Percentiles rank a stretch among this genome's conserved stretches.
These are phyloP conservation scores for Pogonomyrmex barbatus DNA, from an alignment of 1,140 invertebrate species.

Conservation along the genomic window DNA sequence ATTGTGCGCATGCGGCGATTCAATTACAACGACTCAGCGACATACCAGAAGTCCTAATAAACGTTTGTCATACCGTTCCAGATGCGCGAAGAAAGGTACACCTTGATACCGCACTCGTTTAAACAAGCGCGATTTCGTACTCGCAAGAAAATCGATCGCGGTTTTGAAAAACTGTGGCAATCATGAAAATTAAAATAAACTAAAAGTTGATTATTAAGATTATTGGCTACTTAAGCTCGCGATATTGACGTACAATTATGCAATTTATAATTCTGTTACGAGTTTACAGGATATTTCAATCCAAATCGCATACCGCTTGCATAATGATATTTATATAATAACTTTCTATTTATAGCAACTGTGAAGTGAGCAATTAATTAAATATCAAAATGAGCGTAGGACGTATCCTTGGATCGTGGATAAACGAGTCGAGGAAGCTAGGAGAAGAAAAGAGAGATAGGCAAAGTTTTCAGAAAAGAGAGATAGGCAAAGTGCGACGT, in stretches of 20 bases:
- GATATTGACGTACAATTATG: not conserved
- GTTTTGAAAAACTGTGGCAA: not conserved
- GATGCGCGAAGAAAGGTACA: conserved; percentile 67
- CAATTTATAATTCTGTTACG: not conserved
- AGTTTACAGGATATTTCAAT: not conserved
- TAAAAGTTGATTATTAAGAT: not conserved
- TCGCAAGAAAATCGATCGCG: not conserved
- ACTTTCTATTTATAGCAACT: conserved; percentile 48
- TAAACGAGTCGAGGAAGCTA: conserved; percentile 21
- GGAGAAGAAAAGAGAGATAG: conserved; percentile 34
- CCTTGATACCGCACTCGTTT: not conserved
- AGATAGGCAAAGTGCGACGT: conserved; percentile 61
- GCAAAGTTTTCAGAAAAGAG: conserved; percentile 36
- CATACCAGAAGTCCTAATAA: conserved; percentile 40
- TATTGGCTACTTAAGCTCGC: not conserved
- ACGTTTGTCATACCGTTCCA: conserved; percentile 42
- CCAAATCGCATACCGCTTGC: conserved; percentile 3
- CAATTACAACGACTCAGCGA: conserved; percentile 63
- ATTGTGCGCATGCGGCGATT: conserved; percentile 45
- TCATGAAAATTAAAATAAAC: not conserved
- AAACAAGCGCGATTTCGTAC: not conserved
- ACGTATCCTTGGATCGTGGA: conserved; percentile 16
- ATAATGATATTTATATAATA: conserved; percentile 45
- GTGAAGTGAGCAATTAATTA: not conserved
- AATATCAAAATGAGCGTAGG: conserved; percentile 23